Percentiles rank a stretch among this genome's conserved stretches.
These are phyloP conservation scores for Conus canariensis DNA, from an alignment of 2,888 invertebrate species.

Conservation along the genomic window DNA sequence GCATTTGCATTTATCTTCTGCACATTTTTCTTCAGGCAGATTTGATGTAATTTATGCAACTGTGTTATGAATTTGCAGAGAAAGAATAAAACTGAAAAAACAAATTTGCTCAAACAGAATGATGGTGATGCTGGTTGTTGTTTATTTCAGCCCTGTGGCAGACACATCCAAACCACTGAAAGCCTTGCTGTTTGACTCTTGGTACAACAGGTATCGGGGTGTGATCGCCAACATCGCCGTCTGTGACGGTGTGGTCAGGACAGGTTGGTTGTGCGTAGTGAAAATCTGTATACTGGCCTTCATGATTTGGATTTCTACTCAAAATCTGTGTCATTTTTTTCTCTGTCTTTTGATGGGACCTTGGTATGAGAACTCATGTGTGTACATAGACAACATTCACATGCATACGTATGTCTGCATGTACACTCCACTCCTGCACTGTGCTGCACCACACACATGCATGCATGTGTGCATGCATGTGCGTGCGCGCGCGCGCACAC, in stretches of 20 bases:
- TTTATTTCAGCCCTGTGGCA: conserved; percentile 72
- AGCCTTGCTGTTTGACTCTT: conserved; percentile 94
- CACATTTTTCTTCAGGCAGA: neutral
- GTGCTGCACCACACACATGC: neutral
- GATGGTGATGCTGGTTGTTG: too few species aligned
- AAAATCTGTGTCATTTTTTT: neutral
- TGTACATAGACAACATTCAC: neutral
- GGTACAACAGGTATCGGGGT: conserved; percentile 90
- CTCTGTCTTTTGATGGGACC: neutral
- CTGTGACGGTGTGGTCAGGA: conserved; percentile 68
- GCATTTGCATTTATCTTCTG: neutral
- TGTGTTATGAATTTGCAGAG: too few species aligned
- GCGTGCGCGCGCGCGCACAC: neutral
- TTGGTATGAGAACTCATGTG: too few species aligned
- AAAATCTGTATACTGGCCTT: neutral
- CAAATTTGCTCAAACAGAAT: too few species aligned
- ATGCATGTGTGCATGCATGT: neutral
- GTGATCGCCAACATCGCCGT: conserved; percentile 73
- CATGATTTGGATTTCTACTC: neutral
- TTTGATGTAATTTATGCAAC: too few species aligned
- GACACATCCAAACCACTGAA: conserved; percentile 82
- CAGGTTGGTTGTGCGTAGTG: conserved; percentile 59
- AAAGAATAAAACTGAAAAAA: too few species aligned
- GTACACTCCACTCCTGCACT: neutral
- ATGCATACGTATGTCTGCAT: neutral